Percentiles rank a stretch among this genome's conserved stretches.
Evolutionary conservation across 2,797 vertebrate species (phyloP).

Genomic region (Monodelphis domestica): DNA sequence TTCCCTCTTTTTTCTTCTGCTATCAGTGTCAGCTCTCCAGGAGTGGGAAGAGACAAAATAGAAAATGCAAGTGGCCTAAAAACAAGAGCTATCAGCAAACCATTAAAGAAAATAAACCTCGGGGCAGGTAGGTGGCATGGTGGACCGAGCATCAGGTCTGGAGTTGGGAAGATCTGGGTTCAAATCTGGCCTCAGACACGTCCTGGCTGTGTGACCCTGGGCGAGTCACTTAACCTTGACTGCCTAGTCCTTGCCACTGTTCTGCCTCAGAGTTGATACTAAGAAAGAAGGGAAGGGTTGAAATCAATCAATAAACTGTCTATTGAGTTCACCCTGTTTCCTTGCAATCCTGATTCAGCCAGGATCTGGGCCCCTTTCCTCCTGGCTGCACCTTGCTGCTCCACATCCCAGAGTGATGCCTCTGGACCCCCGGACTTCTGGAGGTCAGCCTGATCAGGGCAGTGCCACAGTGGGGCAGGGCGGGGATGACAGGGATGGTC

Average conservation of each 20-base stretch:
- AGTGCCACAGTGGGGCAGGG: fast-evolving
- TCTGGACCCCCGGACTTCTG: neutral
- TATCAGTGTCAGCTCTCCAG: too few species aligned
- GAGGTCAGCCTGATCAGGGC: neutral
- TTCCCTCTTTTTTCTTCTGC: neutral
- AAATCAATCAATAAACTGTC: too few species aligned
- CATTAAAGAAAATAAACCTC: neutral
- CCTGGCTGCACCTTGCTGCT: neutral
- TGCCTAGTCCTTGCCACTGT: too few species aligned
- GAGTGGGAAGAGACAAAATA: neutral
- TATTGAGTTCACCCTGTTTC: neutral
- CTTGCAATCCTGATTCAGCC: neutral
- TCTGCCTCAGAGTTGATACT: too few species aligned
- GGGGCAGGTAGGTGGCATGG: too few species aligned
- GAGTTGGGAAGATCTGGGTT: too few species aligned
- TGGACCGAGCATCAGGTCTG: too few species aligned
- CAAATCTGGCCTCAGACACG: too few species aligned
- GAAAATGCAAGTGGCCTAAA: neutral
- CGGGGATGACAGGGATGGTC: neutral
- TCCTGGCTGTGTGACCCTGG: too few species aligned
- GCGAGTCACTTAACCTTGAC: too few species aligned
- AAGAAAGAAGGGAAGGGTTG: too few species aligned
- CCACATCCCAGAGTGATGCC: neutral
- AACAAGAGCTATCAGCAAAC: neutral
- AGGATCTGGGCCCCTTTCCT: neutral